phyloP scores from a whole-genome alignment of 2,113 vertebrate species.

The Argyrosomus japonicus region DNA sequence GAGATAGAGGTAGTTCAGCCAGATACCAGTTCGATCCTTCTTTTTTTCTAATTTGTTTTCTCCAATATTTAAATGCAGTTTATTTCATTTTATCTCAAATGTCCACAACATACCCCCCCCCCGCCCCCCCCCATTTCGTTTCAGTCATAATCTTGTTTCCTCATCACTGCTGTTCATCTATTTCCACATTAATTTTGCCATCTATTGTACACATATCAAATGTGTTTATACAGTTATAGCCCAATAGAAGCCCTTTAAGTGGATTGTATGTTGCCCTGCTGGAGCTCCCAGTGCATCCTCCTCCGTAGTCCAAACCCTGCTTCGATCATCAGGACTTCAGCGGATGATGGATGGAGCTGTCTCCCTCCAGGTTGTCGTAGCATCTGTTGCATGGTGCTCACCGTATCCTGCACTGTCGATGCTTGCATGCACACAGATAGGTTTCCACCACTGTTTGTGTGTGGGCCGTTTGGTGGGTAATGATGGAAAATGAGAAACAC shows the following conservation, averaged over 20 bases:
- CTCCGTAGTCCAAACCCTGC: slow-evolving; percentile 66
- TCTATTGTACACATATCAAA: slow-evolving; percentile 17
- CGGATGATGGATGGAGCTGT: slow-evolving; percentile 80
- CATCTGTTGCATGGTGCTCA: slow-evolving; percentile 75
- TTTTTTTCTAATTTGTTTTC: slow-evolving; percentile 33
- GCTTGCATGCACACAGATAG: slow-evolving; percentile 55
- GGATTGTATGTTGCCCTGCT: slow-evolving; percentile 61
- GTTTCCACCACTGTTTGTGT: slow-evolving; percentile 45
- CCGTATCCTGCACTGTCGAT: slow-evolving; percentile 46
- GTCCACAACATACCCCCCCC: not conserved
- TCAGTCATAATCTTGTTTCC: slow-evolving; percentile 23
- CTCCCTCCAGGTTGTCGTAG: slow-evolving; percentile 73
- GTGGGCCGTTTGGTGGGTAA: slow-evolving; percentile 49
- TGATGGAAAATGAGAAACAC: slow-evolving; percentile 51
- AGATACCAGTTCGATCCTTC: slow-evolving; percentile 2
- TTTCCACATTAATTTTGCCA: slow-evolving; percentile 39
- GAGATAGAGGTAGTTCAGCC: slow-evolving; percentile 29
- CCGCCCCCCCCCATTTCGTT: not conserved
- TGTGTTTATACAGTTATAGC: slow-evolving; percentile 48
- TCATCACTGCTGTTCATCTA: slow-evolving; percentile 30
- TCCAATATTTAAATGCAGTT: slow-evolving; percentile 3
- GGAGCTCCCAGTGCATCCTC: slow-evolving; percentile 57
- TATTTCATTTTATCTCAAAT: slow-evolving; percentile 39
- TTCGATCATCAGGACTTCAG: slow-evolving; percentile 75
- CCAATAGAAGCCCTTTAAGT: slow-evolving; percentile 52